Evolutionary conservation across 2,888 invertebrate species (phyloP).

Genomic region (Beris chalybata): DNA sequence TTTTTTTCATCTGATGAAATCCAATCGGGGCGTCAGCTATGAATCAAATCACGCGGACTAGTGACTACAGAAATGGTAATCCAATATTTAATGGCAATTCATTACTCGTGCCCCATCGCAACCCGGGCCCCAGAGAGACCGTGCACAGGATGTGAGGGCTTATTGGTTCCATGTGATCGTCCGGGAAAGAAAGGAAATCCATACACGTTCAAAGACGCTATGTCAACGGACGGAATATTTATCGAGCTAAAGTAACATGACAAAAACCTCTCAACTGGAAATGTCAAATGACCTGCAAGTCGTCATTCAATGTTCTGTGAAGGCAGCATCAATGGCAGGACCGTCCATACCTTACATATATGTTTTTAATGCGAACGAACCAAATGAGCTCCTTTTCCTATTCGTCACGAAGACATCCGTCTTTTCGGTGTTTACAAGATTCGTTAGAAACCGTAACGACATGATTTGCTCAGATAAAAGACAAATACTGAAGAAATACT

Average conservation of each 20-base stretch:
- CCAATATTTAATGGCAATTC: constrained; percentile 30
- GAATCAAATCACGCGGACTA: constrained; percentile 32
- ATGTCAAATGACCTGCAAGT: constrained; percentile 32
- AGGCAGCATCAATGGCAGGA: constrained; percentile 13
- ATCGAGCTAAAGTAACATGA: constrained; percentile 31
- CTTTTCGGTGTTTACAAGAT: constrained; percentile 16
- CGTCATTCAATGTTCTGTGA: constrained; percentile 14
- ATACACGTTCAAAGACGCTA: constrained; percentile 26
- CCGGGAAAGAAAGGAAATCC: constrained; percentile 20
- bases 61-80: constrained; percentile 31
- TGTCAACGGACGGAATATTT: constrained; percentile 11
- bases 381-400: constrained; percentile 2
- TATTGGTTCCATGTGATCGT: constrained; percentile 21
- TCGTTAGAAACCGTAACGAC: constrained; percentile 27
- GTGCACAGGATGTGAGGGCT: constrained; percentile 30
- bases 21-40: constrained; percentile 26
- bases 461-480: constrained; percentile 32
- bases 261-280: constrained; percentile 30
- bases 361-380: constrained; percentile 7
- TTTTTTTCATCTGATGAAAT: constrained; percentile 18
- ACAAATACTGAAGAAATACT: constrained; percentile 19
- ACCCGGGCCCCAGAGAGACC: constrained; percentile 3
- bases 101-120: constrained; percentile 22
- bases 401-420: constrained; percentile 24
- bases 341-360: constrained; percentile 10